Evolutionary conservation across 1,140 invertebrate genomes (phyloP).

Genomic region (Drosophila trapezifrons): DNA sequence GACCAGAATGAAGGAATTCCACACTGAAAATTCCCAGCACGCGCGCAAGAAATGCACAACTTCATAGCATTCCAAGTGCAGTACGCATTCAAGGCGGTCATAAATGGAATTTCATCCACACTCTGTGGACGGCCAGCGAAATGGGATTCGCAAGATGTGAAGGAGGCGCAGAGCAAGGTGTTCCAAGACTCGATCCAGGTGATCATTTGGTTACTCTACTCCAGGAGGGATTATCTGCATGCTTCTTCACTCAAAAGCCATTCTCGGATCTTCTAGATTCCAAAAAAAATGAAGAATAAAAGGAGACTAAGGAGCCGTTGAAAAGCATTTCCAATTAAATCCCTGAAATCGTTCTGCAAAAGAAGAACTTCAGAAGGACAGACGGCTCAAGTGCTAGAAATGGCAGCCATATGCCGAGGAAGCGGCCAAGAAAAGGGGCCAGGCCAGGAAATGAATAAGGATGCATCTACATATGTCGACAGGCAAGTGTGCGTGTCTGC

Average conservation of each 20-base stretch:
- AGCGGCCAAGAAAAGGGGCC: slow-evolving; percentile 20
- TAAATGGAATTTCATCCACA: slow-evolving; percentile 74
- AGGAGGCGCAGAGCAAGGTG: too few species aligned
- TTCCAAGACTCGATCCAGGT: slow-evolving; percentile 6
- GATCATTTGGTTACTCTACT: slow-evolving; percentile 15
- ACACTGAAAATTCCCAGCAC: slow-evolving; percentile 76
- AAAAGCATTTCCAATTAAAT: slow-evolving; percentile 58
- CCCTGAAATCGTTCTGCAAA: slow-evolving; percentile 29
- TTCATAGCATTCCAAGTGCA: slow-evolving; percentile 76
- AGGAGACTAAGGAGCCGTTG: slow-evolving; percentile 4
- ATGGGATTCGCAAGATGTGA: slow-evolving; percentile 18
- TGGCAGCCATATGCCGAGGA: slow-evolving; percentile 52
- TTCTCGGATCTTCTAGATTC: not conserved
- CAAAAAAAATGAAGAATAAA: not conserved
- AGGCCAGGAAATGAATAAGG: slow-evolving; percentile 43
- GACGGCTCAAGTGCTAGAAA: slow-evolving; percentile 51
- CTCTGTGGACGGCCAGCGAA: slow-evolving; percentile 35
- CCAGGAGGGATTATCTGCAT: slow-evolving; percentile 2
- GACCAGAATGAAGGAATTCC: slow-evolving; percentile 79
- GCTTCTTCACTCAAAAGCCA: slow-evolving; percentile 5
- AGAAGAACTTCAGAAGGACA: slow-evolving; percentile 19
- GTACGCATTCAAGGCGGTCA: slow-evolving; percentile 75
- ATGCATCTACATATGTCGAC: slow-evolving; percentile 43
- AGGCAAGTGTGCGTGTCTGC: slow-evolving; percentile 14
- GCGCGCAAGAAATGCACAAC: slow-evolving; percentile 81